Base-by-base conservation (phyloP, 37 sponge, comb jelly and placozoan genomes). In the Hormiphora californensis region DNA sequence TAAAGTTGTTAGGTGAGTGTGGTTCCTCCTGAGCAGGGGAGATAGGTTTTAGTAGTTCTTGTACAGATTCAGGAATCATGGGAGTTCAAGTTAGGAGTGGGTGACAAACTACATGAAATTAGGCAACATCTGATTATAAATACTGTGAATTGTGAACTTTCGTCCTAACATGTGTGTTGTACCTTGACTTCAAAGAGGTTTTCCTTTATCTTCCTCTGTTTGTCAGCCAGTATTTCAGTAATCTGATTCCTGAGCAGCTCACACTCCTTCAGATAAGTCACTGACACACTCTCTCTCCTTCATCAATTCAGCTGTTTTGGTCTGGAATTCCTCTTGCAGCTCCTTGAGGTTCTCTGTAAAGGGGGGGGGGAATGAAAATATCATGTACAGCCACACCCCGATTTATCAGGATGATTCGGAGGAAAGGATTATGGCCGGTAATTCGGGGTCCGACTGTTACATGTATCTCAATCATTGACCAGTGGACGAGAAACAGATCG, bases 111-210 rank as follows among this genome's bases (percentile, higher is more conserved):
- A n/a, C n/a, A n/a, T n/a, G n/a, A n/a, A n/a, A n/a, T n/a, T n/a
- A n/a, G n/a, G n/a, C n/a, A n/a, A n/a, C n/a, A n/a, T n/a, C n/a
- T n/a, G n/a, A n/a, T n/a, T n/a, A n/a, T n/a, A 12, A 46, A 12
- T 46, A 12, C 8, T 12, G 12, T 12, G 12, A 46, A 17, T 46
- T 17, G 11, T 17, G 51, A 46, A 46, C 12, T 12, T 12, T 46
- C 51, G 51, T 46, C 8, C 8, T 8, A 17, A 46, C 51, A 46
- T 17, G 12, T 17, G 8, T 12, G 5, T 32, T 38, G 35, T 34
- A 65, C 67, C 37, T 65, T 65, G 35, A 65, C 67, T 65, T 65
- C 67, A 38, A 65, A 65, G 34, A 65, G 67, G 37, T 65, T 65
- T 30, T 28, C 37, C 67, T 65, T 7, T 34, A 65, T 11, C 37